These are phyloP conservation scores for Catostylus mosaicus DNA, from an alignment of 30 jellyfish, hydroid and myxozoan species.

Conservation along the genomic window DNA sequence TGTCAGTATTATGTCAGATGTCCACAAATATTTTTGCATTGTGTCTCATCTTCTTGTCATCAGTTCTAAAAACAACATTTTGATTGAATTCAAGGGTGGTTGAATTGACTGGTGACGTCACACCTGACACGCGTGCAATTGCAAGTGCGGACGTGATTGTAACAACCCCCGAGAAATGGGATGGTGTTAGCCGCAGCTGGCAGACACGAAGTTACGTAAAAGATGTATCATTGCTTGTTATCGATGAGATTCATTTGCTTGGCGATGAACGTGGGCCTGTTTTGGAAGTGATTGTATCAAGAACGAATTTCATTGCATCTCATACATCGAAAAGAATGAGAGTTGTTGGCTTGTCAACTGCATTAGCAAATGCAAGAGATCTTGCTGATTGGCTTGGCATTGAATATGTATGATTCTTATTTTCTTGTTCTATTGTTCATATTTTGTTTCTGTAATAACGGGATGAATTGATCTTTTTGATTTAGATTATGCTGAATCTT, in stretches of 20 bases:
- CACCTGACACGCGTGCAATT: slow-evolving; percentile 96
- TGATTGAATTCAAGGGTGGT: slow-evolving; percentile 75
- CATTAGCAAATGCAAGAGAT: slow-evolving; percentile 99
- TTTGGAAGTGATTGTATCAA: slow-evolving; percentile 95
- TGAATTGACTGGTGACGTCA: slow-evolving; percentile 99
- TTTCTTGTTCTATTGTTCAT: not conserved
- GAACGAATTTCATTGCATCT: slow-evolving; percentile 94
- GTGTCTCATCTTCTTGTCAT: too few species aligned
- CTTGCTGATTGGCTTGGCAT: slow-evolving; percentile 99
- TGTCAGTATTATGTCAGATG: too few species aligned
- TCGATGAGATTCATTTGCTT: slow-evolving; percentile 97
- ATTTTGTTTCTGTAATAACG: too few species aligned
- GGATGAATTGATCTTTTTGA: too few species aligned
- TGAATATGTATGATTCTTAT: slow-evolving; percentile 59
- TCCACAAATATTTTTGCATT: too few species aligned
- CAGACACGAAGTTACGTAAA: slow-evolving; percentile 95
- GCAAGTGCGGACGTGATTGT: slow-evolving; percentile 96
- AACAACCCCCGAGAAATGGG: slow-evolving; percentile 99
- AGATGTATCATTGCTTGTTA: slow-evolving; percentile 85
- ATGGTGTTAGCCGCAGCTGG: slow-evolving; percentile 99
- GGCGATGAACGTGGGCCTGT: slow-evolving; percentile 99
- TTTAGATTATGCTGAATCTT: too few species aligned
- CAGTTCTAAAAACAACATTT: too few species aligned
- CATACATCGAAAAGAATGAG: slow-evolving; percentile 86
- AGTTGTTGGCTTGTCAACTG: slow-evolving; percentile 96